Percentiles rank a stretch among this genome's conserved stretches.
Conservation (phyloP, 53 echinoderm and acorn worm genomes). For the Holothuria leucospilota region DNA sequence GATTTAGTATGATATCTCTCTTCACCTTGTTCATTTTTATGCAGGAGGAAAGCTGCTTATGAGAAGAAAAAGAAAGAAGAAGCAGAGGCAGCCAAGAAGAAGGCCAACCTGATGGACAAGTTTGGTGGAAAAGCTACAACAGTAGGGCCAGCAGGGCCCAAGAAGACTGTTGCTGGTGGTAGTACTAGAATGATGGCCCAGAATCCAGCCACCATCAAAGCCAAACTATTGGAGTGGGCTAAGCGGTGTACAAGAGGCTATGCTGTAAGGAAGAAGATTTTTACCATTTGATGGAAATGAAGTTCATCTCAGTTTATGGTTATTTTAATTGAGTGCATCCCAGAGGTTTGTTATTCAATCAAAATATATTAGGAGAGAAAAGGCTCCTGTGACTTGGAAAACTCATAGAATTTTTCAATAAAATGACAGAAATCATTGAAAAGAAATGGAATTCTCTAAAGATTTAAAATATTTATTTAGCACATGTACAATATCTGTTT, state of each 20-base stretch:
- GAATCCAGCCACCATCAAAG: conserved; percentile 92
- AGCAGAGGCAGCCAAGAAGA: conserved; percentile 74
- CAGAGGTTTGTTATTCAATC: too few species aligned
- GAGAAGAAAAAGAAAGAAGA: conserved; percentile 75
- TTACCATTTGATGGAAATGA: too few species aligned
- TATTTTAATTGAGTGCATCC: too few species aligned
- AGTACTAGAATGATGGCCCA: conserved; percentile 72
- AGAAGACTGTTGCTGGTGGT: conserved; percentile 49
- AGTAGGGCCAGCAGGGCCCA: conserved; percentile 55
- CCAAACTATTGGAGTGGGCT: conserved; percentile 90
- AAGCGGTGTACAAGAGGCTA: conserved; percentile 78
- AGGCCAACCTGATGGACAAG: conserved; percentile 83
- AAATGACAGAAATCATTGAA: too few species aligned
- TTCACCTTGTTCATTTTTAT: not conserved
- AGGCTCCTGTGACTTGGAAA: too few species aligned
- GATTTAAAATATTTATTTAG: too few species aligned
- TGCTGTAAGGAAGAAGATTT: conserved; percentile 53
- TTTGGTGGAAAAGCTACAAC: conserved; percentile 81
- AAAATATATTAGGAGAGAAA: too few species aligned
- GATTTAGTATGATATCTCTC: not conserved
- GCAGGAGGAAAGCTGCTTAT: conserved; percentile 75
- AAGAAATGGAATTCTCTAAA: too few species aligned
- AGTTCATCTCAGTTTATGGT: too few species aligned
- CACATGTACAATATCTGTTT: too few species aligned
- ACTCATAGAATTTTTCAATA: too few species aligned